Evolutionary conservation across 2,797 vertebrate species (phyloP).

Genomic region (Epinephelus malabaricus): DNA sequence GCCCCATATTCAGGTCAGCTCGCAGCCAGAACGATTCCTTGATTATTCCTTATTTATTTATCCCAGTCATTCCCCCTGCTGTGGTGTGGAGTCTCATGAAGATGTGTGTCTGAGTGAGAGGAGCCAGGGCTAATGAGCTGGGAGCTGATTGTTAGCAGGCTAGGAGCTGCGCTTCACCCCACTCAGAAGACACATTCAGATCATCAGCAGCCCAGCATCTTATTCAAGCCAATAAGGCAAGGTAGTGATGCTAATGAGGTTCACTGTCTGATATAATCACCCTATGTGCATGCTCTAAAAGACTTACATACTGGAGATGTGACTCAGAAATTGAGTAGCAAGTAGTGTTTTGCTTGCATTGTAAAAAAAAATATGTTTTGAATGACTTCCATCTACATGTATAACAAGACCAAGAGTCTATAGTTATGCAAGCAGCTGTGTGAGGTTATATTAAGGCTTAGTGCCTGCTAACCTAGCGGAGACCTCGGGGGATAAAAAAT

Average conservation of each 20-base stretch:
- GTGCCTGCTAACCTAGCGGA: too few relatives aligned
- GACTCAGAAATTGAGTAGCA: neutral
- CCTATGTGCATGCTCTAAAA: neutral
- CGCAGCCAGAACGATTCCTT: conserved; percentile 74
- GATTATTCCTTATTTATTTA: conserved; percentile 83
- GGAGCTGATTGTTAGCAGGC: conserved; percentile 62
- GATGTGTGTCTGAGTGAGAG: conserved; percentile 67
- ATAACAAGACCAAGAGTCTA: neutral
- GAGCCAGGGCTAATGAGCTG: conserved; percentile 75
- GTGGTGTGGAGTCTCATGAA: conserved; percentile 64
- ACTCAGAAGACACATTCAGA: conserved; percentile 43
- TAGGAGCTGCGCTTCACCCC: conserved; percentile 21
- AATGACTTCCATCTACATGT: neutral
- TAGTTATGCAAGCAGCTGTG: neutral
- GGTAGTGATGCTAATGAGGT: conserved; percentile 26
- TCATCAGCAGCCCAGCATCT: conserved; percentile 37
- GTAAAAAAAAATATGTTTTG: neutral
- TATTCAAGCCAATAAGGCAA: conserved; percentile 15
- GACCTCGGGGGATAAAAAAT: too few relatives aligned
- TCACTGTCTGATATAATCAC: conserved; percentile 3
- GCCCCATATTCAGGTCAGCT: conserved; percentile 77
- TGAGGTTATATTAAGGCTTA: too few relatives aligned
- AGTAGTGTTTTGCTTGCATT: neutral
- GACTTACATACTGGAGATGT: neutral
- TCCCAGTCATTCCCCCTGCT: conserved; percentile 76